These are phyloP conservation scores for Dryomyza anilis DNA, from an alignment of 2,888 invertebrate genomes.

Conservation along the genomic window DNA sequence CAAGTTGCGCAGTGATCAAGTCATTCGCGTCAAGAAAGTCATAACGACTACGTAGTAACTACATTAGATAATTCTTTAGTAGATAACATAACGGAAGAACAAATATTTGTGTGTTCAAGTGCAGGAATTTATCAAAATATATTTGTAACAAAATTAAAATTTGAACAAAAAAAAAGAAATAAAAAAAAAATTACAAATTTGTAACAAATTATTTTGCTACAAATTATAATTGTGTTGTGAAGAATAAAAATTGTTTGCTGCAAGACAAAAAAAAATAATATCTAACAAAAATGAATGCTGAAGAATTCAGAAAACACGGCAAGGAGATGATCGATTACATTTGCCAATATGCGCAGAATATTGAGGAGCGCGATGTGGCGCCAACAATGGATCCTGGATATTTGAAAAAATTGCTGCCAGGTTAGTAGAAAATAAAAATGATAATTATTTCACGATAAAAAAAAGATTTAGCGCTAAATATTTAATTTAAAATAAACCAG, in stretches of 20 bases:
- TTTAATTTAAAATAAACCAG: too few relatives aligned
- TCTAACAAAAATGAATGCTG: slow-evolving; percentile 70
- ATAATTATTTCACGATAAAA: not conserved
- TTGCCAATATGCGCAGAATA: slow-evolving; percentile 74
- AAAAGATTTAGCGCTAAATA: too few relatives aligned
- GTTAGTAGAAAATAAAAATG: slow-evolving; percentile 40
- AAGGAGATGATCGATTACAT: slow-evolving; percentile 86
- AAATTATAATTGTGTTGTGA: too few relatives aligned
- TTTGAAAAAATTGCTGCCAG: slow-evolving; percentile 70
- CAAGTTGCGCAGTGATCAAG: slow-evolving; percentile 37
- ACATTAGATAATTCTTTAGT: not conserved
- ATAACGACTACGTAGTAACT: slow-evolving; percentile 33
- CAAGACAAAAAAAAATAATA: too few relatives aligned
- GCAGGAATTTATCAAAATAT: too few relatives aligned
- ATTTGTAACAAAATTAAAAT: too few relatives aligned
- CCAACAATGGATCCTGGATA: slow-evolving; percentile 82
- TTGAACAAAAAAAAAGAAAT: too few relatives aligned
- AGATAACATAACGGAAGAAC: not conserved
- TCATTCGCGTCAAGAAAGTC: slow-evolving; percentile 50
- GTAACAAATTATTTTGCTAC: too few relatives aligned
- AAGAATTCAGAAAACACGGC: slow-evolving; percentile 75
- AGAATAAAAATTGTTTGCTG: too few relatives aligned
- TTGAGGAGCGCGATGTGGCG: slow-evolving; percentile 72
- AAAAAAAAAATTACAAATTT: too few relatives aligned
- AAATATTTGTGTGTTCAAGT: not conserved